Evolutionary conservation across 2,888 invertebrate genomes (phyloP).

Genomic region (Lymantria dispar): DNA sequence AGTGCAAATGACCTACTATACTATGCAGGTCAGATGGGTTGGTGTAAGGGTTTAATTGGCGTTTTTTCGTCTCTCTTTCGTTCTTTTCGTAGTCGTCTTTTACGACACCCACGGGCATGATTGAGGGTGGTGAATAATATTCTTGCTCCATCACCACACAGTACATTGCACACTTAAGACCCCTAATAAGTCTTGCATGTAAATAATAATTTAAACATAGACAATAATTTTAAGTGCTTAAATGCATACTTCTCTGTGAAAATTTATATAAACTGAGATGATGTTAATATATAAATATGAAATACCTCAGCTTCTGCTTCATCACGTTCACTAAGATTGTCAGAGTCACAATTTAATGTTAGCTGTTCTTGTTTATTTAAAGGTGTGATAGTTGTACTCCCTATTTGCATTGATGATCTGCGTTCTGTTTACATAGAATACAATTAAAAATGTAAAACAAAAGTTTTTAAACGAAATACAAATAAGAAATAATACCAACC

Average conservation of each 20-base stretch:
- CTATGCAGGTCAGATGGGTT: no score
- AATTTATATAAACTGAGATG: conserved; percentile 9
- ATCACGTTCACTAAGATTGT: conserved; percentile 88
- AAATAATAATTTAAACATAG: no score
- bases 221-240: no score
- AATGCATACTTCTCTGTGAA: not conserved
- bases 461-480: not conserved
- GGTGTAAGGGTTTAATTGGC: no score
- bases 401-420: conserved; percentile 84
- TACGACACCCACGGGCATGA: no score
- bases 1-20: no score
- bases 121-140: no score
- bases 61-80: no score
- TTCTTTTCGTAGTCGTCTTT: no score
- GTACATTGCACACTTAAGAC: no score
- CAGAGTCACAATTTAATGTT: conserved; percentile 85
- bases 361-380: conserved; percentile 76
- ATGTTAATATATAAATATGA: conserved; percentile 3
- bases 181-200: no score
- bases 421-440: conserved; percentile 45
- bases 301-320: conserved; percentile 90
- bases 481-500: conserved; percentile 47
- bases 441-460: not conserved
- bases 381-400: conserved; percentile 85
- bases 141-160: no score